phyloP scores from a whole-genome alignment of 30 jellyfish, hydroid and myxozoan genomes.

The Catostylus mosaicus region DNA sequence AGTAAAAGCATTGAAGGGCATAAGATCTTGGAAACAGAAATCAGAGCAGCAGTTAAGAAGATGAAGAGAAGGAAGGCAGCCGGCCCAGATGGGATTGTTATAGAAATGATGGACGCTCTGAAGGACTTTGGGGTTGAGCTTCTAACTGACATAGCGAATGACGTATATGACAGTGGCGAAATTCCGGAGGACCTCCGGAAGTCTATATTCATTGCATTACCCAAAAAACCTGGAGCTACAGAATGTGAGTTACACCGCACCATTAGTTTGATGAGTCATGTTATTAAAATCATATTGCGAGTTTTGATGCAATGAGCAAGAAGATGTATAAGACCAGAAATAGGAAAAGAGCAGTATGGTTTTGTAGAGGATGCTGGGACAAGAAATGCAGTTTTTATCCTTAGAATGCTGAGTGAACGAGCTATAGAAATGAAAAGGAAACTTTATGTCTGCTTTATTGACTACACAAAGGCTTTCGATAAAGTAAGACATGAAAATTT shows the following conservation, averaged over 20 bases:
- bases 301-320: not conserved
- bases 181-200: constrained; percentile 4
- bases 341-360: constrained; percentile 17
- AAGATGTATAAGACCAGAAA: not conserved
- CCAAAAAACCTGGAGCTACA: constrained; percentile 24
- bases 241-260: constrained; percentile 35
- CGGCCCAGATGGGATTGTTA: constrained; percentile 4
- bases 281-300: constrained; percentile 1
- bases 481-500: constrained; percentile 42
- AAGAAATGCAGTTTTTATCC: constrained; percentile 16
- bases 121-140: constrained; percentile 3
- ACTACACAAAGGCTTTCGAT: constrained; percentile 55
- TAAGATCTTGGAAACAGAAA: not conserved
- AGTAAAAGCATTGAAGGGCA: not conserved
- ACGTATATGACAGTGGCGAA: not conserved
- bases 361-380: constrained; percentile 8
- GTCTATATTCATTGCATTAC: constrained; percentile 22
- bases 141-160: not conserved
- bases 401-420: constrained; percentile 5
- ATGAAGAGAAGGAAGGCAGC: constrained; percentile 5
- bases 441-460: constrained; percentile 29
- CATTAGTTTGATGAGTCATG: constrained; percentile 38
- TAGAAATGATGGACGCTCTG: constrained; percentile 7
- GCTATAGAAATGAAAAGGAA: constrained; percentile 18
- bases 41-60: not conserved